A percentile compares a stretch with the other conserved stretches of the same genome.
Conservation (phyloP, 2,113 vertebrate species). For the Narcine bancroftii region DNA sequence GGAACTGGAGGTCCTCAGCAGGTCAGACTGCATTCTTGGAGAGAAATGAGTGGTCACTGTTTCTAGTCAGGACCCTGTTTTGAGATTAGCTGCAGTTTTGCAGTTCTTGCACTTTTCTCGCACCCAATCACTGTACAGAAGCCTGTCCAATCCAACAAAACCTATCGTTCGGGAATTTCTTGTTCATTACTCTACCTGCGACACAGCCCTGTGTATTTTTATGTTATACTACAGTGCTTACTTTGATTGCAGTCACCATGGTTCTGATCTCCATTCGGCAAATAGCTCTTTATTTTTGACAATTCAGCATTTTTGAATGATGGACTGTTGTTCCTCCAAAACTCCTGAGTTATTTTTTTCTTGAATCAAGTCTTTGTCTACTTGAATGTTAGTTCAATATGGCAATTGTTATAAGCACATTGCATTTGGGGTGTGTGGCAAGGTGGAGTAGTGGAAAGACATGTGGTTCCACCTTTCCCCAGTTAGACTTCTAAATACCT, state of each 20-base stretch:
- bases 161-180: neutral
- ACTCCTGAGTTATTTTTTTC: neutral
- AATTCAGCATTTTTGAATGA: neutral
- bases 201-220: neutral
- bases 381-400: neutral
- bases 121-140: neutral
- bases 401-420: neutral
- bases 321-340: neutral
- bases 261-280: neutral
- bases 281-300: neutral
- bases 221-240: neutral
- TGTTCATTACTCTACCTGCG: neutral
- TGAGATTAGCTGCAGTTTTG: no score
- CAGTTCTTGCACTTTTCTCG: no score
- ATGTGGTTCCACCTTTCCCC: no score
- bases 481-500: no score
- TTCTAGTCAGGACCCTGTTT: no score
- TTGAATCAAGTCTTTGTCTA: neutral
- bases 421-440: neutral
- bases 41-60: no score
- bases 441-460: no score
- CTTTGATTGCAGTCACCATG: neutral
- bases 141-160: neutral
- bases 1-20: no score
- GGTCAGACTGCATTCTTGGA: no score